Conservation (phyloP, 2,797 vertebrate genomes). For the Diplodus puntazzo region DNA sequence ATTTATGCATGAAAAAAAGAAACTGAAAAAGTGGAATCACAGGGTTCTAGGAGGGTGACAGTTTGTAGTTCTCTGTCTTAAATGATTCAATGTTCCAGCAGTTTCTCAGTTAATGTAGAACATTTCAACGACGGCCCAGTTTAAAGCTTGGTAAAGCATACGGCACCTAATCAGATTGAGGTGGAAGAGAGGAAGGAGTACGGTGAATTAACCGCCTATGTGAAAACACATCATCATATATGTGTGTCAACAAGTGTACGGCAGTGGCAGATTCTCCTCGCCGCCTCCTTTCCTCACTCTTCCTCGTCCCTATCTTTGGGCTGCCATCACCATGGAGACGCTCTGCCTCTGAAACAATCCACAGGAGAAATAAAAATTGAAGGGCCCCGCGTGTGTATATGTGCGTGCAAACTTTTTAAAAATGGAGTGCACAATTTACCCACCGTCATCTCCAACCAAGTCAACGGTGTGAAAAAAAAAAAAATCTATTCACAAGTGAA, state of each 20-base stretch:
- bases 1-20: not conserved
- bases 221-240: conserved; percentile 64
- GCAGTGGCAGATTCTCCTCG: conserved; percentile 75
- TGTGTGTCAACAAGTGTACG: conserved; percentile 81
- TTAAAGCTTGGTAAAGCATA: conserved; percentile 30
- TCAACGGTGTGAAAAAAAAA: conserved; percentile 61
- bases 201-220: conserved; percentile 55
- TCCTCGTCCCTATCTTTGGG: conserved; percentile 81
- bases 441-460: conserved; percentile 44
- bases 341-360: conserved; percentile 86
- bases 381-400: conserved; percentile 25
- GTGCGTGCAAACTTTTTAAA: conserved; percentile 24
- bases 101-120: not conserved
- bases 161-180: conserved; percentile 13
- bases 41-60: not conserved
- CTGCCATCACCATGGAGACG: conserved; percentile 96
- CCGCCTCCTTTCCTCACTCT: conserved; percentile 65
- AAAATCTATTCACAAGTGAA: conserved; percentile 59
- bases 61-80: not conserved
- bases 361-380: conserved; percentile 79
- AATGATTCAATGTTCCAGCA: not conserved
- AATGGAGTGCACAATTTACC: conserved; percentile 49
- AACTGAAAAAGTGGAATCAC: not conserved
- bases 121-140: conserved; percentile 32
- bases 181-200: conserved; percentile 19